Base-by-base conservation (phyloP, 92 coral and sea anemone genomes). In the Scolanthus callimorphus region DNA sequence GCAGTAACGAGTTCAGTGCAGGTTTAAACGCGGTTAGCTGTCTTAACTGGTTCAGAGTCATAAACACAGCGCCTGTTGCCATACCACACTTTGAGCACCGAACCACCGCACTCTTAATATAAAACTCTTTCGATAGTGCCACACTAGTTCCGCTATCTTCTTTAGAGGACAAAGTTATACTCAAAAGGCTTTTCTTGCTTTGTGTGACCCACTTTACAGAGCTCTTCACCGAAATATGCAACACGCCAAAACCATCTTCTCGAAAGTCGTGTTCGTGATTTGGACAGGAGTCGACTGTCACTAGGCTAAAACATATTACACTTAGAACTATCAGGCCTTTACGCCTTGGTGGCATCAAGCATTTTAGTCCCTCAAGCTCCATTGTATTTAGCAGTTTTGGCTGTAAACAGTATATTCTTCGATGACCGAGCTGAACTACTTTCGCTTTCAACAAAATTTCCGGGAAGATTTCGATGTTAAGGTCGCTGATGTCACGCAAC, bases 31-130 rank as follows among this genome's bases (percentile, higher is more conserved):
- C 68, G 13, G 78, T 64, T 2, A 78, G 29, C 29, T 57, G 73
- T 61, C 60, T 69, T 9, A 78, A 61, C 44, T 78, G 85, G 10
- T 67, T 59, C 20, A 84, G 55, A 11, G 70, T 73, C 81, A 84
- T 74, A 23, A 85, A 85, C 23, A 79, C 88, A 62, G 71, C 57
- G 4, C 88, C 92, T 9, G 92, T 74, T 2, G 92, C 87, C 73
- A 73, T 64, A 19, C 92, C 23, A 59, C 92, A 80, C 71, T 74
- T 75, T 3, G 88, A 52, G 53, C 92, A 80, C 17, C 63, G 76
- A 0, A 79, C 65, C 20, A 85, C 92, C 0, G 83, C 69, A 31
- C 88, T 85, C 44, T 74, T 80, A 49, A 80, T 55, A 3, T 59
- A 70, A 37, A 81, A 25, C 21, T 57, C 58, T 27, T 65, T 57